These are phyloP conservation scores for Parazoanthus darwini DNA, from an alignment of 92 coral and sea anemone species.

Conservation along the genomic window DNA sequence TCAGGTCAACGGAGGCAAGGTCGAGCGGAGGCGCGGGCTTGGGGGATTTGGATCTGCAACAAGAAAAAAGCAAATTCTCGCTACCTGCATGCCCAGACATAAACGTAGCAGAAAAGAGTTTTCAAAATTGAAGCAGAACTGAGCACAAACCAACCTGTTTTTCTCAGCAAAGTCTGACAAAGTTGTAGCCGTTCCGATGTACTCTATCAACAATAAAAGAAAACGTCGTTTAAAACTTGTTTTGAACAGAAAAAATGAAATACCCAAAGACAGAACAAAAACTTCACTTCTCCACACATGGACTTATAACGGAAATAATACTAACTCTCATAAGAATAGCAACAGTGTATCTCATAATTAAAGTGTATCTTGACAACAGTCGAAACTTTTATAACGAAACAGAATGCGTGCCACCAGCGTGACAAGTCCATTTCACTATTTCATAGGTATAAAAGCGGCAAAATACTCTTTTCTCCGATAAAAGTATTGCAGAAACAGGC, in stretches of 20 bases:
- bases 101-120: too few relatives aligned
- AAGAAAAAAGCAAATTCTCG: background rate
- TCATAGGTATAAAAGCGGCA: too few relatives aligned
- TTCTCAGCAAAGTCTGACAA: constrained; percentile 54
- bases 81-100: background rate
- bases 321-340: background rate
- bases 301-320: background rate
- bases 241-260: too few relatives aligned
- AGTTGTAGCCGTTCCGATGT: constrained; percentile 78
- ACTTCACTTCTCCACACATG: background rate
- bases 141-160: constrained; percentile 55
- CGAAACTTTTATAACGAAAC: background rate
- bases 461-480: too few relatives aligned
- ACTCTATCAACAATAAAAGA: constrained; percentile 53
- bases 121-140: too few relatives aligned
- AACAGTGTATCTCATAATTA: too few relatives aligned
- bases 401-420: too few relatives aligned
- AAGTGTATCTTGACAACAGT: background rate
- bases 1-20: constrained; percentile 71
- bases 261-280: too few relatives aligned
- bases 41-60: constrained; percentile 43
- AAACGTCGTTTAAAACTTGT: too few relatives aligned
- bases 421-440: too few relatives aligned
- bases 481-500: too few relatives aligned
- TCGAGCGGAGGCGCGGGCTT: constrained; percentile 59